Base-by-base conservation (phyloP, 2,797 vertebrate species). In the Micrastur ruficollis region DNA sequence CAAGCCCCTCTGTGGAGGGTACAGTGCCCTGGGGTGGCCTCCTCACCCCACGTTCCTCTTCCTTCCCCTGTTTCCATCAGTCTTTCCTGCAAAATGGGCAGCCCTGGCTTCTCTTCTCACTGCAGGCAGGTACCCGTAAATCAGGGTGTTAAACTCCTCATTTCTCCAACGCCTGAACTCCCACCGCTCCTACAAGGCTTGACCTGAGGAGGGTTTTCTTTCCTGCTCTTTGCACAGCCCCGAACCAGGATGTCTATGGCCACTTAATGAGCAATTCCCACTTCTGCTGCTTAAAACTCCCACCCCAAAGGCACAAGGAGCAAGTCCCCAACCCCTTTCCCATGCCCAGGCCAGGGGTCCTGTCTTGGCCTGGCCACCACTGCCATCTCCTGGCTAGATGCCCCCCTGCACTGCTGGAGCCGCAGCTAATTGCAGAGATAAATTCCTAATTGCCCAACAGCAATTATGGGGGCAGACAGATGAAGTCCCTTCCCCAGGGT, bases 341-440 rank as follows among this genome's bases (percentile, higher is more conserved):
- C 20, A 6, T 46, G 44, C 66, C 66, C 38, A 0, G 0, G 27
- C 15, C 47, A 15, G 63, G 71, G 87, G 90, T 88, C 86, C 53
- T 50, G 65, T 32, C 32, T 92, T 95, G 92, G 62, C 86, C 76
- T 90, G 93, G 83, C 66, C 95, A 92, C 93, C 90, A 96, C 96
- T 96, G 96, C 96, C 96, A 96, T 44, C 96, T 97, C 95, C 96
- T 97, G 96, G 96, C 66, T 96, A 22, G 62, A 50, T 65, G 12
- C 13, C 62, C 79, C 89, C 63, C 49, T 86, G 80, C 92, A 75
- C 73, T 49, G 44, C 67, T 63, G 71, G 79, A 85, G 83, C 36
- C 70, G 58, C 3, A 11, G n/a, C 49, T 83, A 22, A 12, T 72
- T 25, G 62, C 67, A 44, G 79, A 47, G 29, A 29, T 19, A 58